A percentile compares a stretch with the other conserved stretches of the same genome.
Conservation (phyloP, 2,888 invertebrate genomes). For the Kryphioiulus occultus region DNA sequence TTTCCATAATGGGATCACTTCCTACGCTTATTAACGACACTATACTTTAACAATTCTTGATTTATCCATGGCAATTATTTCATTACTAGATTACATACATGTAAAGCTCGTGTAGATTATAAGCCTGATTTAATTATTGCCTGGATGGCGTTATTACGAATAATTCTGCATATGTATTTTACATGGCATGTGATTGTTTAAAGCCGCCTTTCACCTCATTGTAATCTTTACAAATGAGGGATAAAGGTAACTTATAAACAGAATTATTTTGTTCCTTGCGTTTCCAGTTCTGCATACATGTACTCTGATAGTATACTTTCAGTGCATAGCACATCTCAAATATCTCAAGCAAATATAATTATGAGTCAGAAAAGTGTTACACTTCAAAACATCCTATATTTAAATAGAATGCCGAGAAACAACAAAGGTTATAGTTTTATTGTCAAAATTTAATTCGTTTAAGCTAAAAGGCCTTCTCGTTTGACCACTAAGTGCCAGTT, state of each 20-base stretch:
- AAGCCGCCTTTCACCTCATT: not conserved
- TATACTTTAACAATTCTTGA: too few species aligned
- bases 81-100: too few species aligned
- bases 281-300: not conserved
- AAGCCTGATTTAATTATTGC: too few species aligned
- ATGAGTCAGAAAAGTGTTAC: not conserved
- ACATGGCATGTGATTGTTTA: not conserved
- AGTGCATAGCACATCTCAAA: not conserved
- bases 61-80: too few species aligned
- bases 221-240: not conserved
- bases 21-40: too few species aligned
- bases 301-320: not conserved
- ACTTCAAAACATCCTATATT: not conserved
- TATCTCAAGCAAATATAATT: not conserved
- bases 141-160: too few species aligned
- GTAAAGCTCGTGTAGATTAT: too few species aligned
- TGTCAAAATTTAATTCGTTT: not conserved
- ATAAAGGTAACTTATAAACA: not conserved
- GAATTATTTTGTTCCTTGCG: too few species aligned
- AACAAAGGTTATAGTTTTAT: not conserved
- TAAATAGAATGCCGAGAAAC: not conserved
- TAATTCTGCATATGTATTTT: too few species aligned
- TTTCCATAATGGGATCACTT: too few species aligned
- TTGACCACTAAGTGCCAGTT: slow-evolving; percentile 9
- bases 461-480: not conserved